Percentiles rank a stretch among this genome's conserved stretches.
Evolutionary conservation across 2,113 vertebrate genomes (phyloP).

Genomic region (Catharus bicknelli): DNA sequence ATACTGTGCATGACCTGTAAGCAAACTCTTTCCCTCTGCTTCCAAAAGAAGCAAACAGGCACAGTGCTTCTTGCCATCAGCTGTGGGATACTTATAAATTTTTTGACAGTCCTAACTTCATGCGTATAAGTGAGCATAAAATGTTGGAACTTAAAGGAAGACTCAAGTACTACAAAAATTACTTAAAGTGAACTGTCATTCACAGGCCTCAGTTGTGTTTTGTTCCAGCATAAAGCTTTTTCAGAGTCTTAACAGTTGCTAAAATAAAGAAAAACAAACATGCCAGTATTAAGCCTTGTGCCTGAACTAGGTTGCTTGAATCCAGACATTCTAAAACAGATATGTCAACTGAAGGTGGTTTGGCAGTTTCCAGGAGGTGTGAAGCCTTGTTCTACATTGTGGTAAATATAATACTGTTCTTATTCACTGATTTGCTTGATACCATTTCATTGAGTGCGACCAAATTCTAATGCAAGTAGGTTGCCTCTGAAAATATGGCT

Average conservation of each 20-base stretch:
- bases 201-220: accelerated
- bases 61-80: neutral
- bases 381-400: neutral
- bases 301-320: neutral
- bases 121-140: accelerated
- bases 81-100: accelerated
- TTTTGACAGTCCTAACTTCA: neutral
- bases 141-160: neutral
- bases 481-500: neutral
- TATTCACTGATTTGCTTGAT: neutral
- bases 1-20: neutral
- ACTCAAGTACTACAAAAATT: neutral
- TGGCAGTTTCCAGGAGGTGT: neutral
- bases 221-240: neutral
- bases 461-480: neutral
- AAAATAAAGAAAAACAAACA: neutral
- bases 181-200: neutral
- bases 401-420: neutral
- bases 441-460: neutral
- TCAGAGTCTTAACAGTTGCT: neutral
- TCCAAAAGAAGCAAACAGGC: neutral
- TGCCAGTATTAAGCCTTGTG: neutral
- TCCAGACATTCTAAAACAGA: neutral
- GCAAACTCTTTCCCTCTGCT: neutral
- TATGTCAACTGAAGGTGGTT: neutral